Percentiles rank a stretch among this genome's conserved stretches.
These are phyloP conservation scores for Barbus barbus DNA, from an alignment of 2,113 vertebrate species.

Conservation along the genomic window DNA sequence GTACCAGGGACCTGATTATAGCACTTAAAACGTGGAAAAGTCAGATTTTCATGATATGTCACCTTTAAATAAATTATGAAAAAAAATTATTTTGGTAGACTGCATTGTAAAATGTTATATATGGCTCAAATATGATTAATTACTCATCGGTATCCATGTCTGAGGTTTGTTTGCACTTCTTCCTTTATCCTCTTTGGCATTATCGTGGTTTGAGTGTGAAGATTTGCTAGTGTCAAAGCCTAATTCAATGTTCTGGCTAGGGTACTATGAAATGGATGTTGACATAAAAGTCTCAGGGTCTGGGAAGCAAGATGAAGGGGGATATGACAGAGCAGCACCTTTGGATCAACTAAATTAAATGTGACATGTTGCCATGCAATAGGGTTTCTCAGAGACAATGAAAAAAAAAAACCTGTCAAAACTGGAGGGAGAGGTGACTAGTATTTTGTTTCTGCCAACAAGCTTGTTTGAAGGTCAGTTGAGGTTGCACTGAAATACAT, in stretches of 20 bases:
- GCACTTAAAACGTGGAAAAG: too few species aligned
- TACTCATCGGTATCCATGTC: not conserved
- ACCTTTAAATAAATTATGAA: too few species aligned
- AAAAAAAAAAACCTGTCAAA: conserved; percentile 20
- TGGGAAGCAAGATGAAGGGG: conserved; percentile 64
- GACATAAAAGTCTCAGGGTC: conserved; percentile 57
- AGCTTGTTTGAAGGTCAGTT: not conserved
- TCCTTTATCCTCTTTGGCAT: not conserved
- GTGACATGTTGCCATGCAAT: conserved; percentile 52
- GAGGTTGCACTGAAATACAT: not conserved
- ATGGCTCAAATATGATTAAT: not conserved
- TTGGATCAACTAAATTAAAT: conserved; percentile 54
- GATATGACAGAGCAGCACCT: conserved; percentile 29
- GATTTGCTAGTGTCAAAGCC: not conserved
- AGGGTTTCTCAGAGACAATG: conserved; percentile 40
- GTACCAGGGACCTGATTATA: too few species aligned
- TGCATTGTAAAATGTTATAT: not conserved
- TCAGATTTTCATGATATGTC: too few species aligned
- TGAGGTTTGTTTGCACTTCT: not conserved
- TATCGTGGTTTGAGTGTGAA: not conserved
- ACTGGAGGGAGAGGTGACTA: conserved; percentile 2
- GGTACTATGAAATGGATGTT: conserved; percentile 52
- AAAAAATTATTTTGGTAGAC: not conserved
- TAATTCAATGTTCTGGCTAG: conserved; percentile 37
- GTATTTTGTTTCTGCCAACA: not conserved